Conservation (phyloP, 2,113 vertebrate genomes). For the Eulacestoma nigropectus region DNA sequence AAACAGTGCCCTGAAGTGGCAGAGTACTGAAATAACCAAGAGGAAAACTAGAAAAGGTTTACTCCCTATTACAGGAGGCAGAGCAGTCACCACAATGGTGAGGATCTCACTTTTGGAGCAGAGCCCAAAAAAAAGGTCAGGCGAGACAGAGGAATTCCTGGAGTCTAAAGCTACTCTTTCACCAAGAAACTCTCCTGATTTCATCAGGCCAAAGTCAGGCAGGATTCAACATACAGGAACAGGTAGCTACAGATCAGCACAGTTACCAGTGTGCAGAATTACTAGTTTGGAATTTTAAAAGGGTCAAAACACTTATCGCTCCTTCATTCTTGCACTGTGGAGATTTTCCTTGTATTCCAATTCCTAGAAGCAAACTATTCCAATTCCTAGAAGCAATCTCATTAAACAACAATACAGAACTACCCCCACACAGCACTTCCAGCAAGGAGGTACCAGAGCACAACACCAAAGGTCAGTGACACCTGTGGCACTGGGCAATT, state of each 20-base stretch:
- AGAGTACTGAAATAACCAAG: not conserved
- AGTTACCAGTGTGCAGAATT: not conserved
- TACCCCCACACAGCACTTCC: fast-evolving
- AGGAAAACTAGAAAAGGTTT: not conserved
- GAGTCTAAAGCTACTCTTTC: not conserved
- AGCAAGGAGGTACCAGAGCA: not conserved
- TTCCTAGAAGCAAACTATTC: not conserved
- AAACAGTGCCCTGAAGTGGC: not conserved
- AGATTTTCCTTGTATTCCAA: not conserved
- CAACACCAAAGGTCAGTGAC: not conserved
- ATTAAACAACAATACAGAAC: fast-evolving
- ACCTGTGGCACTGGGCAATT: not conserved
- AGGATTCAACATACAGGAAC: not conserved
- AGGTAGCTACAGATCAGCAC: not conserved
- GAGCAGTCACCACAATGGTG: not conserved
- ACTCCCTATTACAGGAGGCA: not conserved
- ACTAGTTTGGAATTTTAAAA: not conserved
- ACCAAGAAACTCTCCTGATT: not conserved
- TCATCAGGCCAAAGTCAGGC: not conserved
- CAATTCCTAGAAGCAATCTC: not conserved
- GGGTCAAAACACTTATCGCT: not conserved
- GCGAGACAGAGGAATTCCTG: not conserved
- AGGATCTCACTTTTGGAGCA: not conserved
- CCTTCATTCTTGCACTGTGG: not conserved
- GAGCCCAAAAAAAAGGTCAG: not conserved